Conservation (phyloP, 1,140 invertebrate genomes). For the Pseudomyrmex cubaensis region DNA sequence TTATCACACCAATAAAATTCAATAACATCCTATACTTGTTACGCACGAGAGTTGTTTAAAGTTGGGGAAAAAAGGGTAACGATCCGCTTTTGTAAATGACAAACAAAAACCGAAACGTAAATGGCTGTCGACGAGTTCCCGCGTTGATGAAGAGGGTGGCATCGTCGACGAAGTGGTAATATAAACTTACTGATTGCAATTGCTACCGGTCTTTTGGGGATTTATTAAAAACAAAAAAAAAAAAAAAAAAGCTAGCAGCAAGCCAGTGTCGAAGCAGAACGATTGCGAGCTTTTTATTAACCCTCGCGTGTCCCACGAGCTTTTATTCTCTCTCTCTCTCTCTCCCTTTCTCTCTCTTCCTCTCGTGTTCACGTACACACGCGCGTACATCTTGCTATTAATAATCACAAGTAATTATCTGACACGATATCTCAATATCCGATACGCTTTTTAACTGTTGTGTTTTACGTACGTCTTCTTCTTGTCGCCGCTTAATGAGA, state of each 20-base stretch:
- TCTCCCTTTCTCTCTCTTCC: neutral
- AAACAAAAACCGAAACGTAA: constrained; percentile 63
- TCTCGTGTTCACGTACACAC: constrained; percentile 5
- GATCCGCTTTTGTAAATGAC: constrained; percentile 58
- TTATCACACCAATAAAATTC: constrained; percentile 55
- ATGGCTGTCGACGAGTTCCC: constrained; percentile 66
- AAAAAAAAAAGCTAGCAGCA: constrained; percentile 21
- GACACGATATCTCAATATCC: constrained; percentile 36
- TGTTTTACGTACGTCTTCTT: neutral
- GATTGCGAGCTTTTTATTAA: constrained; percentile 75
- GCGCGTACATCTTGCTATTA: constrained; percentile 51
- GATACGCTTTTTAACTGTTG: neutral
- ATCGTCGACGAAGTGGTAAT: constrained; percentile 74
- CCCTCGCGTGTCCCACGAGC: constrained; percentile 52
- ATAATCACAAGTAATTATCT: constrained; percentile 71
- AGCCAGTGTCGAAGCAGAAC: constrained; percentile 77
- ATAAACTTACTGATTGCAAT: constrained; percentile 74
- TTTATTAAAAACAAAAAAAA: constrained; percentile 8
- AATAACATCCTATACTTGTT: constrained; percentile 46
- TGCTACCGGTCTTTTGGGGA: constrained; percentile 65
- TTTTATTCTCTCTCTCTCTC: constrained; percentile 31
- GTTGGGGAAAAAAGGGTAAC: constrained; percentile 55
- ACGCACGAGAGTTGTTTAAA: constrained; percentile 59
- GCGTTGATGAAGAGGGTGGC: constrained; percentile 59
- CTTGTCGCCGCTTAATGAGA: neutral